Base-by-base conservation (phyloP, 2,797 vertebrate genomes). In the Pangasius djambal region DNA sequence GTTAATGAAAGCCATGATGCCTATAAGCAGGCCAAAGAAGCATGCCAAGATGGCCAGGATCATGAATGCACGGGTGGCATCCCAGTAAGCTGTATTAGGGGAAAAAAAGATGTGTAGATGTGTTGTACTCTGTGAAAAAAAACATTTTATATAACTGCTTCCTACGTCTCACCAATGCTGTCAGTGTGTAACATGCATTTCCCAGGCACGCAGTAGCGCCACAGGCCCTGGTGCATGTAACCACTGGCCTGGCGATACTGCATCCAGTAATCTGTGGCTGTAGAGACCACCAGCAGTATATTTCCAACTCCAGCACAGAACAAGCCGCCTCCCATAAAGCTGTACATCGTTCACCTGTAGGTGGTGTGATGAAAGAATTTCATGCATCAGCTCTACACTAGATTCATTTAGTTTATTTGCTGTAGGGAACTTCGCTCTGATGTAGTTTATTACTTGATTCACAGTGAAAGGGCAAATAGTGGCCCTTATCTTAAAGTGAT, bases 251-350 rank as follows among this genome's bases (percentile, higher is more conserved):
- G 96, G 85, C 95, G 96, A 91, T 97, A 97, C 92, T 97, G 97
- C 96, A 97, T 97, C 96, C 97, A 97, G 91, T 97, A 97, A 94
- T 97, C 96, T 2, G 96, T 97, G 95, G 96, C 96, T 85, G 96
- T 97, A 93, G 96, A 97, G 93, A 97, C 92, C 89, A 97, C 95
- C 91, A 97, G 95, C 90, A 97, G 96, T 92, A 97, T 96, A 93
- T 97, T 97, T 83, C 96, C 95, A 16, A 97, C 90, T 90, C 96
- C 96, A 0, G 96, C 97, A 84, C 97, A 97, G 95, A 97, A 97
- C 92, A 97, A 92, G 91, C 96, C 96, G 87, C 96, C 96, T 93
- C 96, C 96, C 96, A 97, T 97, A 94, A 97, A 97, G 95, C 96
- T 97, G 95, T 97, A 97, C 96, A 97, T 97, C 93, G 93, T 96